Conservation (phyloP, 2,797 vertebrate species). For the Neomorphus geoffroyi region DNA sequence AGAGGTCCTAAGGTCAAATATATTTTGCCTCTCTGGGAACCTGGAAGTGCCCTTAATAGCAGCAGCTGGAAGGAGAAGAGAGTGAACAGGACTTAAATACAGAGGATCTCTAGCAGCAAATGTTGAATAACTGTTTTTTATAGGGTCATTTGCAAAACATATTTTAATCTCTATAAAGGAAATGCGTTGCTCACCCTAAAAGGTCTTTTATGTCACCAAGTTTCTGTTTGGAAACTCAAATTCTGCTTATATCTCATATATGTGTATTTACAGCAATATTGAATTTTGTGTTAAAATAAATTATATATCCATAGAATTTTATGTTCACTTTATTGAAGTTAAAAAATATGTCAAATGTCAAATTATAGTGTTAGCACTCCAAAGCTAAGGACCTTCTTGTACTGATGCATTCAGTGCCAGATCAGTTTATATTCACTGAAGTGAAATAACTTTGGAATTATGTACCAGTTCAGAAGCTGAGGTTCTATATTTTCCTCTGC, state of each 20-base stretch:
- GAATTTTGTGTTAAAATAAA: background rate
- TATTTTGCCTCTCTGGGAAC: background rate
- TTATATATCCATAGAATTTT: background rate
- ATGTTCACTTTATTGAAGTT: background rate
- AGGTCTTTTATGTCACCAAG: background rate
- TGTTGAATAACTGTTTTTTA: background rate
- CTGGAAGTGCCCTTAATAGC: background rate
- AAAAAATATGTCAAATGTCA: background rate
- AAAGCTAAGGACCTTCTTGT: background rate
- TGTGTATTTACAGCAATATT: background rate
- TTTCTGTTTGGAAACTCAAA: background rate
- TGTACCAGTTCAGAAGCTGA: background rate
- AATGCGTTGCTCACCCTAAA: background rate
- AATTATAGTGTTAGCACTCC: accelerated
- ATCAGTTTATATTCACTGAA: background rate
- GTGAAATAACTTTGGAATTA: background rate
- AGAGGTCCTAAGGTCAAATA: background rate
- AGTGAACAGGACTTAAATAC: background rate
- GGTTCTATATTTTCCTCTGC: background rate
- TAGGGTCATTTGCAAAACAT: background rate
- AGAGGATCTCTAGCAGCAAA: background rate
- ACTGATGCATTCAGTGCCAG: background rate
- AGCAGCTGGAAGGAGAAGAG: background rate
- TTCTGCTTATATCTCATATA: background rate
- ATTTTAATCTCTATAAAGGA: background rate